These are phyloP conservation scores for Buphagus erythrorhynchus DNA, from an alignment of 2,797 vertebrate species.

Conservation along the genomic window DNA sequence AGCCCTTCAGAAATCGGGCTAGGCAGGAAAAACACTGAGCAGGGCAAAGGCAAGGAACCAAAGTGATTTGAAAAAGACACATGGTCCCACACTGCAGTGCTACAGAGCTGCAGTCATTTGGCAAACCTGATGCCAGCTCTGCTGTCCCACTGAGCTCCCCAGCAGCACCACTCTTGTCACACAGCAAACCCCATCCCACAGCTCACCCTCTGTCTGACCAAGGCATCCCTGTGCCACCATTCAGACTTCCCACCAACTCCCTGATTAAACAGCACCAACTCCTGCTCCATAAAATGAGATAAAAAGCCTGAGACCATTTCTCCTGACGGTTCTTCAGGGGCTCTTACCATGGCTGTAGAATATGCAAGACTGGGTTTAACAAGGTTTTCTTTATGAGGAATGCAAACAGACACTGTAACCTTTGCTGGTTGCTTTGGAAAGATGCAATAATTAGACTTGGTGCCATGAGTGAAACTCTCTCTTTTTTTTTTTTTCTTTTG, in stretches of 20 bases:
- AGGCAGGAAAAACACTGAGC: background rate
- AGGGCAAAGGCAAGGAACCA: background rate
- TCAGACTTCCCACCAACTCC: background rate
- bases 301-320: background rate
- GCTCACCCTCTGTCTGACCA: background rate
- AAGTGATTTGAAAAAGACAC: background rate
- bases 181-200: background rate
- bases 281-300: background rate
- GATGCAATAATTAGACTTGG: background rate
- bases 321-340: background rate
- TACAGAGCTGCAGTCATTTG: background rate
- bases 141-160: background rate
- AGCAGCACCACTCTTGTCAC: background rate
- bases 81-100: background rate
- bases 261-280: background rate
- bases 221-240: background rate
- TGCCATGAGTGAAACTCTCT: background rate
- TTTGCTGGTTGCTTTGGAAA: background rate
- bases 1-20: background rate
- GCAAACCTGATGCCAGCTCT: background rate
- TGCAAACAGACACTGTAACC: conserved; percentile 19
- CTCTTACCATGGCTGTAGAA: background rate
- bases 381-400: conserved; percentile 1
- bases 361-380: background rate
- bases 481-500: background rate